Percentiles rank a stretch among this genome's conserved stretches.
Evolutionary conservation across 2,113 vertebrate species (phyloP).

Genomic region (Microcebus lehilahytsara): DNA sequence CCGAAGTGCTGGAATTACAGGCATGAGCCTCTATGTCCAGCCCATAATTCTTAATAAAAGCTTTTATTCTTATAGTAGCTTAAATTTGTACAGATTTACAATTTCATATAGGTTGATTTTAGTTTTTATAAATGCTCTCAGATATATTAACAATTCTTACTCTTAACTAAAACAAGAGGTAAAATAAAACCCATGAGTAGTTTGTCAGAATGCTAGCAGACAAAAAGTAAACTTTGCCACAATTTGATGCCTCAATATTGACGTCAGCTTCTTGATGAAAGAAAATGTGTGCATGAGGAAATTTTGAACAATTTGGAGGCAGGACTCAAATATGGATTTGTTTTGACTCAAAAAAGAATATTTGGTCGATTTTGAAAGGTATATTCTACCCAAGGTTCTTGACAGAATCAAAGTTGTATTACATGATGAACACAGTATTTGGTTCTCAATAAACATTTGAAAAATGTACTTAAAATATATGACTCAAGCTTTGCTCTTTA

Average conservation of each 20-base stretch:
- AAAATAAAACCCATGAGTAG: background rate
- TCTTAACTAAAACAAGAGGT: background rate
- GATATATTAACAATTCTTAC: background rate
- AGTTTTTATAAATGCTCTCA: conserved; percentile 39
- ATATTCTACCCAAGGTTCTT: background rate
- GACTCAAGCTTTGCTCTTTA: background rate
- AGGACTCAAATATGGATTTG: background rate
- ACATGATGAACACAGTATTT: background rate
- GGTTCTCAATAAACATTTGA: background rate
- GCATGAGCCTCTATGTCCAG: too few relatives aligned
- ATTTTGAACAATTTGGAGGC: background rate
- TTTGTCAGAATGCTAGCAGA: background rate
- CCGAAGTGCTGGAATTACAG: too few relatives aligned
- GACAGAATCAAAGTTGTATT: background rate
- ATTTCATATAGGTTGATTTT: background rate
- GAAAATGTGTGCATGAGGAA: background rate
- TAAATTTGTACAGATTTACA: background rate
- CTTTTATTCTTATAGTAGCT: background rate
- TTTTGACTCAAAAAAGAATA: background rate
- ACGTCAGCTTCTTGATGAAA: background rate
- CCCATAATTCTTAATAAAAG: background rate
- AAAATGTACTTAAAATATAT: background rate
- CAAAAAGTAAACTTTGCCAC: background rate
- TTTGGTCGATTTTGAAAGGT: background rate
- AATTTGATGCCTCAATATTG: background rate